Base-by-base conservation (phyloP, 2,888 invertebrate species). In the Spodoptera exigua region DNA sequence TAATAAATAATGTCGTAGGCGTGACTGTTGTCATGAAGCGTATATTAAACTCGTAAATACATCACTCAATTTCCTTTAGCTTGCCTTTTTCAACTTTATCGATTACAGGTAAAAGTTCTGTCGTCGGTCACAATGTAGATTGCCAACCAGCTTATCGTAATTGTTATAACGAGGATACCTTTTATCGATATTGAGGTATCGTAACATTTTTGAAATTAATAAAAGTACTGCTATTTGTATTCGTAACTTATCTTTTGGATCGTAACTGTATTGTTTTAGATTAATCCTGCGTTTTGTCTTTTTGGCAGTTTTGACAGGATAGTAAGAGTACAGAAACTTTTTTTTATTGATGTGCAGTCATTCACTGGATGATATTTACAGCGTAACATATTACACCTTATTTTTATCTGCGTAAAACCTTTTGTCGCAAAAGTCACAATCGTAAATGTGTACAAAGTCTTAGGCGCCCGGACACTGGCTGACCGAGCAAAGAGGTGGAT, bases 401-500 rank as follows among this genome's bases (percentile, higher is more conserved):
- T n/a, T n/a, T n/a, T n/a, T n/a, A 21, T 3, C 5, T 5, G 5
- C 21, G 5, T 21, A 27, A 27, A 5, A 9, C 9, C 27, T 5
- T 9, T 5, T 27, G 7, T 1, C 7, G 9, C 1, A 27, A 27
- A 1, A 18, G n/a, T 53, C 12, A 17, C 27, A 17, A 40, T 71
- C 43, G 58, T 45, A 32, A 46, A 55, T 52, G 16, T 59, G 49
- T 17, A 39, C 27, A 27, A 7, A 9, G 27, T 27, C 27, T 27
- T 27, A 27, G 27, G 35, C 51, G 18, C 57, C 60, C 57, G 72
- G 60, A 72, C 32, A 36, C 18, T 18, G 40, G 21, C 40, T 47
- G 21, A 46, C 44, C 32, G 21, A 37, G 39, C 57, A 63, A 66
- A 59, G 65, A 65, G 59, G 64, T 84, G 84, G 86, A 85, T 76